A percentile compares a stretch with the other conserved stretches of the same genome.
phyloP scores from a whole-genome alignment of 1,140 invertebrate genomes.

The Aleiodes sp. region DNA sequence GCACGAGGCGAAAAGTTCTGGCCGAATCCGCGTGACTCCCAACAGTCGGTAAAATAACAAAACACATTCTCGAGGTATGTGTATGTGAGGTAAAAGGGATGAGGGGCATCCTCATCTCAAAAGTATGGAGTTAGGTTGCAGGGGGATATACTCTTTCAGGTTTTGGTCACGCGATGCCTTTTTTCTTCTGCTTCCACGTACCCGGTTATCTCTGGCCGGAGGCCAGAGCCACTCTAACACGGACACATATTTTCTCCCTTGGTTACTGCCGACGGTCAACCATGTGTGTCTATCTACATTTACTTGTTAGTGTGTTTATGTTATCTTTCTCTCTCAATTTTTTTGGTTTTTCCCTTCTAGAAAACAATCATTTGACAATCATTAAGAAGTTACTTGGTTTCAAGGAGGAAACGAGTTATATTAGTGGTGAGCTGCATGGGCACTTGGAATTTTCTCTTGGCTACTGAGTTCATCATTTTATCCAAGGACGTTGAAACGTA shows the following conservation, averaged over 20 bases:
- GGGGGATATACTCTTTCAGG: conserved; percentile 54
- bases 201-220: conserved; percentile 43
- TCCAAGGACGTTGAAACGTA: not conserved
- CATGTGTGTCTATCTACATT: conserved; percentile 16
- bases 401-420: no score
- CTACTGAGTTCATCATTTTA: not conserved
- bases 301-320: not conserved
- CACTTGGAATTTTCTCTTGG: not conserved
- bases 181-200: conserved; percentile 58
- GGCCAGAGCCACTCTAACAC: conserved; percentile 34
- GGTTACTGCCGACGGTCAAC: conserved; percentile 4
- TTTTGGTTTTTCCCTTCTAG: not conserved
- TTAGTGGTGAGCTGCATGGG: no score
- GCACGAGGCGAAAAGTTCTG: conserved; percentile 3
- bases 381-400: not conserved
- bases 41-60: no score
- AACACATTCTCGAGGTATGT: not conserved
- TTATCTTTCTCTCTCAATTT: not conserved
- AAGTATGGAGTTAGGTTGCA: conserved; percentile 42
- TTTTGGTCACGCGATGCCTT: conserved; percentile 61
- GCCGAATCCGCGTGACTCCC: not conserved
- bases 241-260: conserved; percentile 29
- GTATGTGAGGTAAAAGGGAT: conserved; percentile 23
- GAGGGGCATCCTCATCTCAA: conserved; percentile 43
- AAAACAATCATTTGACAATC: not conserved